phyloP scores from a whole-genome alignment of 2,113 vertebrate species.

The Oreocharis arfaki region DNA sequence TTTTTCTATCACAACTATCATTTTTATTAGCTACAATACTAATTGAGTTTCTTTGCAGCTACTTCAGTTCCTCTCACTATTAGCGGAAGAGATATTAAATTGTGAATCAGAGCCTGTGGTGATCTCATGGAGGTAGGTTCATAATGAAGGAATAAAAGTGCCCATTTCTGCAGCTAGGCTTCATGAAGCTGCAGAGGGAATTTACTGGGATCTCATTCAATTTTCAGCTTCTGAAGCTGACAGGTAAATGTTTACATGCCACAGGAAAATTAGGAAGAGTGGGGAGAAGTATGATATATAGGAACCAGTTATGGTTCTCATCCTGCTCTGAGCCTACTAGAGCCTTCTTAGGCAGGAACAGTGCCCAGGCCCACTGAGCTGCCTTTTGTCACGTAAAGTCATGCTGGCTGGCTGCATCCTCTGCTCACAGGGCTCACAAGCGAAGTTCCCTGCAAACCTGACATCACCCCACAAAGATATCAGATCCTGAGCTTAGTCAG shows the following conservation, averaged over 20 bases:
- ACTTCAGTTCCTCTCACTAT: conserved; percentile 40
- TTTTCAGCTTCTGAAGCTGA: neutral
- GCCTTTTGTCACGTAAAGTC: neutral
- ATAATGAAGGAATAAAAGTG: neutral
- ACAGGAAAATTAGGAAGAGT: neutral
- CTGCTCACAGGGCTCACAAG: neutral
- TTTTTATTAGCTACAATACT: conserved; percentile 47
- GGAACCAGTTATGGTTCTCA: neutral
- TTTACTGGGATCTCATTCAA: neutral
- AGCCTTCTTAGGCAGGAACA: neutral
- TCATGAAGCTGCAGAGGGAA: neutral
- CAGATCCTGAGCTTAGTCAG: neutral
- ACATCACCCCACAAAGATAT: neutral
- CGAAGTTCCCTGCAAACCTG: neutral
- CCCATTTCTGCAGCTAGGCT: neutral
- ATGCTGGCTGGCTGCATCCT: neutral
- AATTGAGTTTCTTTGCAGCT: conserved; percentile 49
- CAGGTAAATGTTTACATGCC: neutral
- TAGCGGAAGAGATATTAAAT: conserved; percentile 38
- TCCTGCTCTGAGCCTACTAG: neutral
- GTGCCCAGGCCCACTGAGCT: neutral
- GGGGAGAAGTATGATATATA: neutral
- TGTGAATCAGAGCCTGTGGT: conserved; percentile 17
- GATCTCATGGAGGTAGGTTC: neutral
- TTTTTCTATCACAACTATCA: conserved; percentile 23